phyloP scores from a whole-genome alignment of 2,113 vertebrate species.

The Platysteira castanea region DNA sequence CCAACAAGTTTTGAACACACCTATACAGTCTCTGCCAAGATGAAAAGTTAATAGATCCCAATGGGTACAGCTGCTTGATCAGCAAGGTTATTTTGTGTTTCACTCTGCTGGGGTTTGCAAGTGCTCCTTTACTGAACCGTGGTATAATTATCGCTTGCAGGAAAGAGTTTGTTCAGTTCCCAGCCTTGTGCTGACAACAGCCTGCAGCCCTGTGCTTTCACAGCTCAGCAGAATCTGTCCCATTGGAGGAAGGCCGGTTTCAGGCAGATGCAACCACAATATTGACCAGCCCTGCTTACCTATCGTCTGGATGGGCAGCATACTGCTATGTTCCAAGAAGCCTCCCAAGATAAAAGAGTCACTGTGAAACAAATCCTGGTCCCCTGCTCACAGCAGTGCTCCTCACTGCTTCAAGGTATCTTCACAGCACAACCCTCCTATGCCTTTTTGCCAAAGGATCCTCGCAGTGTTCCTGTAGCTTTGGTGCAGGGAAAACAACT shows the following conservation, averaged over 20 bases:
- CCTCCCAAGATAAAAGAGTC: neutral
- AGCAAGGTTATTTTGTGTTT: neutral
- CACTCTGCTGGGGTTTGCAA: neutral
- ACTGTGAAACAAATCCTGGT: neutral
- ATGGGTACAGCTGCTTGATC: neutral
- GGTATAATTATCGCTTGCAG: neutral
- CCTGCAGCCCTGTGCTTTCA: neutral
- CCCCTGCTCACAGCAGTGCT: neutral
- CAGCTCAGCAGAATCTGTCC: neutral
- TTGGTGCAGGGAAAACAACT: neutral
- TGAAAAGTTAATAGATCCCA: neutral
- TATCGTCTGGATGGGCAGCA: neutral
- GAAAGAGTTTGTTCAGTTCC: neutral
- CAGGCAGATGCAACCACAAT: neutral
- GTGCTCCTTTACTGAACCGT: neutral
- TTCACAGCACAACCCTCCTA: neutral
- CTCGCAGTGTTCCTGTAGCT: neutral
- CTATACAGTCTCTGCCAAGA: neutral
- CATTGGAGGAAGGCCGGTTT: neutral
- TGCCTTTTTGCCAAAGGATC: neutral
- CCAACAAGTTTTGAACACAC: neutral
- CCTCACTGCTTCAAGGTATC: neutral
- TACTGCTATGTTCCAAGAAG: neutral
- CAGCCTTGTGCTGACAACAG: neutral
- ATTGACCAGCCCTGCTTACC: neutral